A percentile compares a stretch with the other conserved stretches of the same genome.
These are phyloP conservation scores for Parnassius apollo DNA, from an alignment of 2,888 invertebrate genomes.

Conservation along the genomic window DNA sequence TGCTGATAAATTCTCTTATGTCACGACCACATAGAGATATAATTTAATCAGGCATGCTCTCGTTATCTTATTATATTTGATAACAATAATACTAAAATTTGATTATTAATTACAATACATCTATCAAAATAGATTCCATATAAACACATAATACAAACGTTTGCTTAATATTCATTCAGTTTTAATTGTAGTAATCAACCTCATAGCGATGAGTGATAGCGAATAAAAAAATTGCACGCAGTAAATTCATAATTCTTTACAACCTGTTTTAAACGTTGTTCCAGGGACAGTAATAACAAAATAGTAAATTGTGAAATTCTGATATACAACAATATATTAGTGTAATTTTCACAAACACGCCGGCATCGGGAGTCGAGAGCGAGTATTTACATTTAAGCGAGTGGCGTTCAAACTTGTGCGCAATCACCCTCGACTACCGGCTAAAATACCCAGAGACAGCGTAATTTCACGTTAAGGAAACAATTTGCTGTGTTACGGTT, in stretches of 20 bases:
- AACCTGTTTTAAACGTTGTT: background rate
- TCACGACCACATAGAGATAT: too few species aligned
- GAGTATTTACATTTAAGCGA: slow-evolving; percentile 15
- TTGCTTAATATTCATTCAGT: background rate
- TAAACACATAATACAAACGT: too few species aligned
- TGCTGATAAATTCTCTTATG: too few species aligned
- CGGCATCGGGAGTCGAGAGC: slow-evolving; percentile 14
- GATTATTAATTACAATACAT: too few species aligned
- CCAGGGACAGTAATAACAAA: background rate
- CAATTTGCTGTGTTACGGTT: slow-evolving; percentile 36
- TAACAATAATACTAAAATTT: too few species aligned
- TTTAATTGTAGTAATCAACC: background rate
- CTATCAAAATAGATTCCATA: too few species aligned
- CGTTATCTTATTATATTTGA: too few species aligned
- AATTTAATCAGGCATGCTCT: too few species aligned
- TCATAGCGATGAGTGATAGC: background rate
- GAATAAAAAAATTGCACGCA: too few species aligned
- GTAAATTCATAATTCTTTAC: background rate
- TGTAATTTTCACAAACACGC: slow-evolving; percentile 18
- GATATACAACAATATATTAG: slow-evolving; percentile 11
- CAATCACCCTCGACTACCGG: slow-evolving; percentile 17
- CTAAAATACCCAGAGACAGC: slow-evolving; percentile 17
- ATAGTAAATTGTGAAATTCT: slow-evolving; percentile 2
- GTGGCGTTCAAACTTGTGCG: slow-evolving; percentile 21
- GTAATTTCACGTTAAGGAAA: slow-evolving; percentile 36